phyloP scores from a whole-genome alignment of 1,140 invertebrate genomes.

The Vanessa atalanta region DNA sequence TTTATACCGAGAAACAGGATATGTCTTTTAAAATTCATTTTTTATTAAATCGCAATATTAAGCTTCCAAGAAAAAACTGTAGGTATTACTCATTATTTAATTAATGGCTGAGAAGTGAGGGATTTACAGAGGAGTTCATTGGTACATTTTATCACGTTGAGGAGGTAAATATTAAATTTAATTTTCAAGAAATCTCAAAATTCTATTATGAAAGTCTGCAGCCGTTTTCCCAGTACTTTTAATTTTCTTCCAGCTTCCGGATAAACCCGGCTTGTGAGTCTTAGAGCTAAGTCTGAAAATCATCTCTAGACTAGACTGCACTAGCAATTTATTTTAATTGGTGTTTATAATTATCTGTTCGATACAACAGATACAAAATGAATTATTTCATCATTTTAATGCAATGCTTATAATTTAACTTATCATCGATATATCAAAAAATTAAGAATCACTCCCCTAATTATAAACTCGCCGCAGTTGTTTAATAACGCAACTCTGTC shows the following conservation, averaged over 20 bases:
- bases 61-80: neutral
- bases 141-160: neutral
- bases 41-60: neutral
- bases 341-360: conserved; percentile 26
- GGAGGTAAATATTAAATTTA: conserved; percentile 27
- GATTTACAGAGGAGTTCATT: neutral
- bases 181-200: conserved; percentile 32
- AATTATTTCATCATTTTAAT: too few species aligned
- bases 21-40: neutral
- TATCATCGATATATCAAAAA: too few species aligned
- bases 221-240: conserved; percentile 39
- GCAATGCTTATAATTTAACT: too few species aligned
- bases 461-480: too few species aligned
- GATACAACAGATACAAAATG: neutral
- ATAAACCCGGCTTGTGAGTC: conserved; percentile 42
- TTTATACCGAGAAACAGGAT: neutral
- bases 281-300: conserved; percentile 46
- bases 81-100: conserved; percentile 4
- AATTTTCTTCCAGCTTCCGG: conserved; percentile 44
- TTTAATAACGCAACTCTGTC: too few species aligned
- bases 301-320: conserved; percentile 33
- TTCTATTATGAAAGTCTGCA: conserved; percentile 23
- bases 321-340: conserved; percentile 41
- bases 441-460: too few species aligned
- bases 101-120: neutral